Conservation (phyloP, 2,888 invertebrate species). For the Rhingia campestris region DNA sequence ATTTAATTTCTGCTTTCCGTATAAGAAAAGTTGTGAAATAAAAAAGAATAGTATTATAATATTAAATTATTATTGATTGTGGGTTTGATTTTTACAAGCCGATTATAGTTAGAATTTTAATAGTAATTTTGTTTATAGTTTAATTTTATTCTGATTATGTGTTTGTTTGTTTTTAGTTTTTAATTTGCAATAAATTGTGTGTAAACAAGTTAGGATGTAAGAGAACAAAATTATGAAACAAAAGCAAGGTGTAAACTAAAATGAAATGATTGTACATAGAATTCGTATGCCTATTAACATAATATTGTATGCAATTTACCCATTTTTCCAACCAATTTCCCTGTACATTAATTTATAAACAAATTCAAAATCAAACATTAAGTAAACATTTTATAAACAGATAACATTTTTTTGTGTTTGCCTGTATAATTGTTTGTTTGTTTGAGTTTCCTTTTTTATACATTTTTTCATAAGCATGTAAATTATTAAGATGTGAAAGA, state of each 20-base stretch:
- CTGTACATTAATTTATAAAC: constrained; percentile 8
- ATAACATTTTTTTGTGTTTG: neutral
- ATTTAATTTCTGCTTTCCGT: constrained; percentile 25
- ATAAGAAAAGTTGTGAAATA: constrained; percentile 31
- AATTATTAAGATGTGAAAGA: constrained; percentile 11
- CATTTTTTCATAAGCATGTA: constrained; percentile 44
- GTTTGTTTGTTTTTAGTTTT: constrained; percentile 44
- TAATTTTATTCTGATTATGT: constrained; percentile 41
- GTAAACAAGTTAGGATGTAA: constrained; percentile 49
- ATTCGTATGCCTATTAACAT: constrained; percentile 44
- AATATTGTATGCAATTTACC: constrained; percentile 39
- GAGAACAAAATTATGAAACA: constrained; percentile 3
- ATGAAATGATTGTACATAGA: constrained; percentile 62
- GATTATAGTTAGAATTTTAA: constrained; percentile 43
- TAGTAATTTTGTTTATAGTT: constrained; percentile 32
- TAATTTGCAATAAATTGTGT: constrained; percentile 32
- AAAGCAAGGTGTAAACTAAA: constrained; percentile 36
- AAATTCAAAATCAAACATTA: constrained; percentile 2
- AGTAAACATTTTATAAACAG: neutral
- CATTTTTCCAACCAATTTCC: constrained; percentile 49
- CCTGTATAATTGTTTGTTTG: neutral
- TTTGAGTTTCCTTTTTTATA: constrained; percentile 16
- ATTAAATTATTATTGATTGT: constrained; percentile 63
- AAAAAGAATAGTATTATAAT: constrained; percentile 67
- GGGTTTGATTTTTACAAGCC: constrained; percentile 74